Evolutionary conservation across 2,113 vertebrate genomes (phyloP), one percentile per base, ranked within the genome.

Genomic region (Ictalurus punctatus): DNA sequence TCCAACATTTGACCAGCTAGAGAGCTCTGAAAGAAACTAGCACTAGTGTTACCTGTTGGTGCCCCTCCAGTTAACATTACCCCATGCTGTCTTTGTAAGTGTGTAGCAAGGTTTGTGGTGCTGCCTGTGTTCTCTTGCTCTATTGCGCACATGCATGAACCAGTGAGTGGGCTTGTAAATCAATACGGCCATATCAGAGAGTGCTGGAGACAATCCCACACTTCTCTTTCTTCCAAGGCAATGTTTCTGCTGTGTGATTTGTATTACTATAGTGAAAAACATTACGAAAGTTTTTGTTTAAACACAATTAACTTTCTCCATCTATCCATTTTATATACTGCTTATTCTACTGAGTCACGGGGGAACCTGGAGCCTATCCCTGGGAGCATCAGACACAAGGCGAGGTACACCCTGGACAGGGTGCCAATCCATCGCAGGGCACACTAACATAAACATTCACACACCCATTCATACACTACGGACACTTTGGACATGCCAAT

Each of bases 241-340:
- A 78, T 84, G 58, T 40, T 86, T 88, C 27, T 37, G 9, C 65
- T 73, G 74, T 85, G 56, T 81, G 34, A 19, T 87, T 67, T 78
- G 56, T 86, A 27, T 83, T 16, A 63, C 6, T 44, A 19, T 80
- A 30, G 27, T 52, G 19, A 82, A n/a, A 81, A 81, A 80, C 48
- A 52, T 56, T 80, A 44, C 4, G 5, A 52, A 78, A 78, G 2
- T 54, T 59, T 59, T 8, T 37, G 7, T 37, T 30, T 27, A 4
- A 25, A 61, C 58, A 19, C 17, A n/a, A 13, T 48, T 10, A 3
- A 0, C 4, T 37, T 74, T 69, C 14, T 30, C 40, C 44, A 48
- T 48, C 44, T 48, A 7, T 48, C 6, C 44, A 48, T 48, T 48
- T 48, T 48, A 48, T 48, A 7, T 48, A 48, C 44, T 0, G 44